These are phyloP conservation scores for Typhlomys cinereus DNA, from an alignment of 2,113 vertebrate species.

Conservation along the genomic window DNA sequence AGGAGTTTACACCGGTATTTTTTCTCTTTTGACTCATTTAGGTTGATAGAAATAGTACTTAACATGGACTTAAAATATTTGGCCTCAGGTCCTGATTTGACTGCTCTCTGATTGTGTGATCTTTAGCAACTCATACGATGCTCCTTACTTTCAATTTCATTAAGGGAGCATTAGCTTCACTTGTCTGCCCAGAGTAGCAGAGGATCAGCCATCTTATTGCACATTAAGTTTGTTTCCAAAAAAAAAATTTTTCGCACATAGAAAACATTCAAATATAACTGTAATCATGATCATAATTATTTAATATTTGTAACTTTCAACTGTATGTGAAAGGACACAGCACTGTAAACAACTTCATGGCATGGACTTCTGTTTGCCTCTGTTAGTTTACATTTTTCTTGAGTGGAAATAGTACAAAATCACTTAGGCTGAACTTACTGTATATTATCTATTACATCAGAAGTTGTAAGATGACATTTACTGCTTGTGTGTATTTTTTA, in stretches of 20 bases:
- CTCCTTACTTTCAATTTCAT: background rate
- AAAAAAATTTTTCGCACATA: background rate
- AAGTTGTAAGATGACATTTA: background rate
- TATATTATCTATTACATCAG: background rate
- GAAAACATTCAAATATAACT: background rate
- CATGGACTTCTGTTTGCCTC: background rate
- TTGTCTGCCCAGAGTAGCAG: background rate
- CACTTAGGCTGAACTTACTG: background rate
- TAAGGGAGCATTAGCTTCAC: background rate
- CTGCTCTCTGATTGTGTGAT: background rate
- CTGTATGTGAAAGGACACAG: background rate
- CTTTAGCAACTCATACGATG: background rate
- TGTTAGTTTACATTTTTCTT: background rate
- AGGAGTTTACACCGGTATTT: background rate
- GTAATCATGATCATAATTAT: background rate
- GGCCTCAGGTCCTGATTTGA: background rate
- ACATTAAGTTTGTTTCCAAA: background rate
- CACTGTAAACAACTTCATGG: background rate
- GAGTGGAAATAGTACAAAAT: background rate
- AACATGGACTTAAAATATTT: background rate
- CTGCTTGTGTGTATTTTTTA: background rate
- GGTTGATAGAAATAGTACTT: background rate
- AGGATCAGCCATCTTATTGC: background rate
- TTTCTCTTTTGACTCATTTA: background rate
- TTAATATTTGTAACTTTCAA: background rate